phyloP scores from a whole-genome alignment of 2,113 vertebrate species.

The Platanista minor region DNA sequence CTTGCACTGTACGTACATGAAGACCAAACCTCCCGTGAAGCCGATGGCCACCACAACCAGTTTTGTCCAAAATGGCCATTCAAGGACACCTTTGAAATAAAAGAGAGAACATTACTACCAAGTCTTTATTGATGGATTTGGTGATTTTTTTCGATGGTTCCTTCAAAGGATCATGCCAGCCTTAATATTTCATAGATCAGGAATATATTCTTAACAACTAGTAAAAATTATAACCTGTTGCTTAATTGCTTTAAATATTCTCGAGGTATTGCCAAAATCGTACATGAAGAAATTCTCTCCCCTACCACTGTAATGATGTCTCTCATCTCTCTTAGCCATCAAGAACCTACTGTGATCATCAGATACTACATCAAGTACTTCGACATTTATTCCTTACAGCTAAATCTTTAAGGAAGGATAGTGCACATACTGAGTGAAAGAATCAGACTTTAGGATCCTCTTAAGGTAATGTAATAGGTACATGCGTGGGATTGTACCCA shows the following conservation, averaged over 20 bases:
- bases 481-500: not conserved
- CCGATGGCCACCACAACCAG: constrained; percentile 94
- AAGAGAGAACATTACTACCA: constrained; percentile 1
- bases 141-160: not conserved
- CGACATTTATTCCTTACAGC: not conserved
- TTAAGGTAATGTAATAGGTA: not conserved
- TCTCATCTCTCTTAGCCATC: not conserved
- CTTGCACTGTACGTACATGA: constrained; percentile 98
- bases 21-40: constrained; percentile 93
- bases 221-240: not conserved
- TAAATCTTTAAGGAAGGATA: not conserved
- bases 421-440: not conserved
- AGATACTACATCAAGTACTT: not conserved
- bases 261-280: not conserved
- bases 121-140: not conserved
- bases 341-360: not conserved
- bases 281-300: not conserved
- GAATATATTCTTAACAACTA: not conserved
- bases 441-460: not conserved
- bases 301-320: not conserved
- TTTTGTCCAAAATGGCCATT: constrained; percentile 99
- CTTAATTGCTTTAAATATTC: not conserved
- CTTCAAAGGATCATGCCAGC: not conserved
- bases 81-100: constrained; percentile 87
- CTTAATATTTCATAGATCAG: not conserved